These are phyloP conservation scores for Cheilosia urbana DNA, from an alignment of 2,888 invertebrate species.

Conservation along the genomic window DNA sequence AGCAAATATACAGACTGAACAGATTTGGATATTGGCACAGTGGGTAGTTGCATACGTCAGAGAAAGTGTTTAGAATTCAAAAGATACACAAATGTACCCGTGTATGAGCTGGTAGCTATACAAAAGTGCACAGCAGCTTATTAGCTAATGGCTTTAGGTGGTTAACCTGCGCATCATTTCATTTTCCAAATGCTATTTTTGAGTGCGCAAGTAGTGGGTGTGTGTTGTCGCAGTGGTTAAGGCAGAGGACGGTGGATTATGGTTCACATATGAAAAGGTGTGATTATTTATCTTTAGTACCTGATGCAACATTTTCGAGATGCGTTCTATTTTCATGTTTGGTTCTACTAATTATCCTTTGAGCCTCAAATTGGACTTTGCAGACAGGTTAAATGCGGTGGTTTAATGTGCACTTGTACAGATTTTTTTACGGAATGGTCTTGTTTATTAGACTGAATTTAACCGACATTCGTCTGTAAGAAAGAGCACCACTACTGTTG, in stretches of 20 bases:
- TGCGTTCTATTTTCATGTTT: too few relatives aligned
- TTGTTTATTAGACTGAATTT: too few relatives aligned
- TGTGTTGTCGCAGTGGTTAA: not conserved
- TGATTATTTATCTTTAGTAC: too few relatives aligned
- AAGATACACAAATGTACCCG: not conserved
- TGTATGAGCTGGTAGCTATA: not conserved
- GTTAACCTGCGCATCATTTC: constrained; percentile 25
- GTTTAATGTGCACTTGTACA: too few relatives aligned
- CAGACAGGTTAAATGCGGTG: too few relatives aligned
- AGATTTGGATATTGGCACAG: not conserved
- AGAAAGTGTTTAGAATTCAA: not conserved
- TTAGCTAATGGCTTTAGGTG: constrained; percentile 9
- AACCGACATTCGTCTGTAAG: too few relatives aligned
- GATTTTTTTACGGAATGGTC: too few relatives aligned
- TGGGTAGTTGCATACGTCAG: not conserved
- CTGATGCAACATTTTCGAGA: too few relatives aligned
- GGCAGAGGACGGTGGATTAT: not conserved
- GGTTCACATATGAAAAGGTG: not conserved
- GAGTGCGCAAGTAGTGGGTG: not conserved
- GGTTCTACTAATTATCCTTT: too few relatives aligned
- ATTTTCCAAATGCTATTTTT: not conserved
- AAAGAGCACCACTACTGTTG: too few relatives aligned
- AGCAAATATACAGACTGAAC: constrained; percentile 24
- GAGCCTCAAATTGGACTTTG: too few relatives aligned
- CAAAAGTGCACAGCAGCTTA: not conserved